Evolutionary conservation across 2,797 vertebrate genomes (phyloP).

Genomic region (Mallotus villosus): DNA sequence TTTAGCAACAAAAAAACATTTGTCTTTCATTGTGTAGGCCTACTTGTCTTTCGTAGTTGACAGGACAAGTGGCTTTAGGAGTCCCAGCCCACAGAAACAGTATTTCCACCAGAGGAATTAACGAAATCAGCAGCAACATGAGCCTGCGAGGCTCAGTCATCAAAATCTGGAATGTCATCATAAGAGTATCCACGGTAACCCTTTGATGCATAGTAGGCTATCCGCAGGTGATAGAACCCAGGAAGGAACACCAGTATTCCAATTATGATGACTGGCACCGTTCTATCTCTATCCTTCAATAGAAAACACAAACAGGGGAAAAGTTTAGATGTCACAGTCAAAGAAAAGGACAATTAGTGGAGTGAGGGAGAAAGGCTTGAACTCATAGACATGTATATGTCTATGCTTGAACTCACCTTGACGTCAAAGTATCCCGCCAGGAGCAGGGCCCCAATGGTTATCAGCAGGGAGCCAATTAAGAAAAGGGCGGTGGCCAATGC

Average conservation of each 20-base stretch:
- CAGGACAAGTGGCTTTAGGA: too few relatives aligned
- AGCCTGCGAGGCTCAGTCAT: constrained; percentile 76
- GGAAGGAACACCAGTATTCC: constrained; percentile 95
- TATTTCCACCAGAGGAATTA: not conserved
- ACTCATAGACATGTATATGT: too few relatives aligned
- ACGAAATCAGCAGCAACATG: constrained; percentile 8
- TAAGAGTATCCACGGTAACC: constrained; percentile 96
- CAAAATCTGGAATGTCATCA: constrained; percentile 96
- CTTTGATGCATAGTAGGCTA: constrained; percentile 92
- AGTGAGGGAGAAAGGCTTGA: not conserved
- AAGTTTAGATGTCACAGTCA: not conserved
- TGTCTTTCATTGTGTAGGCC: too few relatives aligned
- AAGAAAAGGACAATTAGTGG: not conserved
- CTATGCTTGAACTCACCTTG: constrained; percentile 88
- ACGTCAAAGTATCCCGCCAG: constrained; percentile 91
- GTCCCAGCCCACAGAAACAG: too few relatives aligned
- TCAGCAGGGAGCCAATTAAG: constrained; percentile 89
- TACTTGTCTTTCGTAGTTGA: too few relatives aligned
- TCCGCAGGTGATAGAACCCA: constrained; percentile 94
- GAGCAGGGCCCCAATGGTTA: constrained; percentile 90
- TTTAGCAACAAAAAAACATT: too few relatives aligned
- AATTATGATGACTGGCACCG: constrained; percentile 91
- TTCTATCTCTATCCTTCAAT: constrained; percentile 86
- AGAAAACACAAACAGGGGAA: constrained; percentile 10
- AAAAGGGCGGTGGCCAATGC: constrained; percentile 89